Conservation (phyloP, 1,140 invertebrate genomes). For the Heliconius eleuchia region DNA sequence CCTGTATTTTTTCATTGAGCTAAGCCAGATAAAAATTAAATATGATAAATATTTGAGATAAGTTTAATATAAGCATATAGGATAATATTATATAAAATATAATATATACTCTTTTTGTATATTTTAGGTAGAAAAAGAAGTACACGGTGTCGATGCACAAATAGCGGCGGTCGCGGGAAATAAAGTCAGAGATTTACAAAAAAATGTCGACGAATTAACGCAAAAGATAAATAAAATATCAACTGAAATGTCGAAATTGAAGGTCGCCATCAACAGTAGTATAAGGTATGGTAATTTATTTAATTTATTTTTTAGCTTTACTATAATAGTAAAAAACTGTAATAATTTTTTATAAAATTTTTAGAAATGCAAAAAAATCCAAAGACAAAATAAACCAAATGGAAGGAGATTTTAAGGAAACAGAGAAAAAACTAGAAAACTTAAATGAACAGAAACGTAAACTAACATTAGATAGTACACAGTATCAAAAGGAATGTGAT, state of each 20-base stretch:
- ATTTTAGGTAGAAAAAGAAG: slow-evolving; percentile 85
- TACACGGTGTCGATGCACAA: slow-evolving; percentile 85
- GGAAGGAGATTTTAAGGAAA: slow-evolving; percentile 86
- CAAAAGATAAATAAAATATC: slow-evolving; percentile 88
- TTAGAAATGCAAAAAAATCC: slow-evolving; percentile 88
- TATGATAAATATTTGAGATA: too few species aligned
- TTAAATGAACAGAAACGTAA: slow-evolving; percentile 83
- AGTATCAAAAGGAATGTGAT: slow-evolving; percentile 81
- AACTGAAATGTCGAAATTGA: slow-evolving; percentile 87
- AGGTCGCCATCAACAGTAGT: slow-evolving; percentile 92
- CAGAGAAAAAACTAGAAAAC: slow-evolving; percentile 83
- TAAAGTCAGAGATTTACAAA: slow-evolving; percentile 87
- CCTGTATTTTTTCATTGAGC: too few species aligned
- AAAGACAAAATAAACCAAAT: slow-evolving; percentile 87
- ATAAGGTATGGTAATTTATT: slow-evolving; percentile 81
- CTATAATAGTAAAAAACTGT: too few species aligned
- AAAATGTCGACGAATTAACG: slow-evolving; percentile 85
- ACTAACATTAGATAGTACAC: slow-evolving; percentile 82
- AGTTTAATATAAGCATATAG: too few species aligned
- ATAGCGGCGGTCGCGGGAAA: slow-evolving; percentile 81
- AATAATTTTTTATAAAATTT: slow-evolving; percentile 22
- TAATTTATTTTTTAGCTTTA: too few species aligned
- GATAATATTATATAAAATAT: too few species aligned
- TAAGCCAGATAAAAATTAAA: too few species aligned
- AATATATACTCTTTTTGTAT: background rate